These are phyloP conservation scores for Myotis lucifugus DNA, from an alignment of 2,113 vertebrate genomes.

Conservation along the genomic window DNA sequence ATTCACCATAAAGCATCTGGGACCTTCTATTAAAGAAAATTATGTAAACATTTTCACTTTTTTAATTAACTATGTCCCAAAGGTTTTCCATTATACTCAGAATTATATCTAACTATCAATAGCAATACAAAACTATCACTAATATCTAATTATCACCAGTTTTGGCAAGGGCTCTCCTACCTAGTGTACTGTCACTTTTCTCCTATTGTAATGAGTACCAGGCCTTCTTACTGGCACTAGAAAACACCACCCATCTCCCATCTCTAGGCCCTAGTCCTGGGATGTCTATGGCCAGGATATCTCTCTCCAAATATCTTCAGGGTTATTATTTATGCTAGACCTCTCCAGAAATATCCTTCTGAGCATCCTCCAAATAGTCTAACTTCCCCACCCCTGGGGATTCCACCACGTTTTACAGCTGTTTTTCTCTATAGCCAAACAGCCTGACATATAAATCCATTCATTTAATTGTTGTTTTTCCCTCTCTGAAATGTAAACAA, in stretches of 20 bases:
- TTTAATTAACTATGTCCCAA: neutral
- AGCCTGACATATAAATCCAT: neutral
- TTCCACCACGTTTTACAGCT: neutral
- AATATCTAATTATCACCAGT: neutral
- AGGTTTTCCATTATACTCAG: neutral
- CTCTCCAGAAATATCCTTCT: neutral
- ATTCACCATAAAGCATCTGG: neutral
- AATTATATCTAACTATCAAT: neutral
- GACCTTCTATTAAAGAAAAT: neutral
- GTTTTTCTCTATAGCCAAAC: neutral
- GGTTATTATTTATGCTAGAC: neutral
- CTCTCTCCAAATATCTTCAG: neutral
- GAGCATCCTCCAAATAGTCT: accelerated
- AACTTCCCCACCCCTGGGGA: neutral
- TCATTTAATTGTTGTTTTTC: neutral
- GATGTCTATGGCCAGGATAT: neutral
- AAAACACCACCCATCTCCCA: neutral
- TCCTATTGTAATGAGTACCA: neutral
- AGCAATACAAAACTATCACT: neutral
- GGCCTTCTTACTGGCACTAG: neutral
- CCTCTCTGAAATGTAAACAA: neutral
- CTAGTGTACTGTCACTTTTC: neutral
- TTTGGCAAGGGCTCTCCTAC: neutral
- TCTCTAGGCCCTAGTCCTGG: neutral
- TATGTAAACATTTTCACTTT: neutral